Percentiles rank a stretch among this genome's conserved stretches.
Evolutionary conservation across 2,888 invertebrate genomes (phyloP).

Genomic region (Sussaba pulchella): DNA sequence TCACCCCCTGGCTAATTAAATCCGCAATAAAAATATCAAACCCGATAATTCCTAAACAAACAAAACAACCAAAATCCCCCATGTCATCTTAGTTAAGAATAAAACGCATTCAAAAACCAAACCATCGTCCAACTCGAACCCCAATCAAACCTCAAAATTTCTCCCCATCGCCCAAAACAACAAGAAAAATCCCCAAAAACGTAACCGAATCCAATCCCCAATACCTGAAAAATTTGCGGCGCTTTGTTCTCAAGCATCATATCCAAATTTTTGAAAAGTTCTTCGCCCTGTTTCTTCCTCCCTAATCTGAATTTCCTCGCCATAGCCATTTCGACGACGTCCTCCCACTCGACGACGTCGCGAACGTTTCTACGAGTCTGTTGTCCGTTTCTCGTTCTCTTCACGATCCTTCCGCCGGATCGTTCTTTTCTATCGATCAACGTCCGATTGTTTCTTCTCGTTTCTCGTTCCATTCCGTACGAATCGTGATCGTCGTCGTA

Average conservation of each 20-base stretch:
- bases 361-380: conserved; percentile 68
- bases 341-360: conserved; percentile 85
- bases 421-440: conserved; percentile 80
- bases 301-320: conserved; percentile 84
- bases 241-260: conserved; percentile 76
- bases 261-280: conserved; percentile 78
- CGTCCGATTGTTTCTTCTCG: conserved; percentile 83
- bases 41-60: too few relatives aligned
- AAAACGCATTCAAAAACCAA: too few relatives aligned
- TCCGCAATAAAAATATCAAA: too few relatives aligned
- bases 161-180: too few relatives aligned
- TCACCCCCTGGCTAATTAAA: too few relatives aligned
- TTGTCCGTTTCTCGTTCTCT: conserved; percentile 76
- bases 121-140: too few relatives aligned
- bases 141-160: too few relatives aligned
- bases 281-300: conserved; percentile 60
- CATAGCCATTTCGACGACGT: conserved; percentile 86
- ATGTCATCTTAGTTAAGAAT: too few relatives aligned
- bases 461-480: conserved; percentile 80
- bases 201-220: background rate
- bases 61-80: too few relatives aligned
- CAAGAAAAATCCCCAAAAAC: background rate
- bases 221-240: conserved; percentile 77
- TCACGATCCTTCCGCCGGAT: conserved; percentile 80
- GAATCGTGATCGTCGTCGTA: conserved; percentile 78